Evolutionary conservation across 2,888 invertebrate species (phyloP), one percentile per base, ranked within the genome.

Genomic region (Clistopyga incitator): DNA sequence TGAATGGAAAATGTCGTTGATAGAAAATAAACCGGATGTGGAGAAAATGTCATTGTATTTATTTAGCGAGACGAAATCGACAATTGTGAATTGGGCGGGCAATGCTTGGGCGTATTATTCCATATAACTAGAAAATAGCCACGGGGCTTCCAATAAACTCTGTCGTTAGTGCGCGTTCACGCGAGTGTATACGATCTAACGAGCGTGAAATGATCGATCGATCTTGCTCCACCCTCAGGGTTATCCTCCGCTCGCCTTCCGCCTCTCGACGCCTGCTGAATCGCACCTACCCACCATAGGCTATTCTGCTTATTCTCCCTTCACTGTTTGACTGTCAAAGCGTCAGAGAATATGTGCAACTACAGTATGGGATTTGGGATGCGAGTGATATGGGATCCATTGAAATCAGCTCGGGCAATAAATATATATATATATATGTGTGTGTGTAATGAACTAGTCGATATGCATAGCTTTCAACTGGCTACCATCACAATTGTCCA

Each of bases 171-270:
- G 20, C 74, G 61, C 74, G 61, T 68, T 59, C 50, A 29, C 75
- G 52, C 61, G 50, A 23, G 15, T 67, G 65, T 65, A 52, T 68
- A 34, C 75, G 75, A 75, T 64, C 64, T 75, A 80, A 80, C 67
- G 80, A 80, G 75, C 80, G 68, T 70, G 68, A 75, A 80, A 80
- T 75, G 74, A 68, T 68, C 75, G 59, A 61, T 75, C 80, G 80
- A 75, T 74, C 79, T 67, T 38, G 38, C 50, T 67, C 67, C 23
- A 34, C 54, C 34, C 45, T 54, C 64, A 65, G 45, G 47, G 18
- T 34, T 77, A 45, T 56, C 47, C 50, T 65, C 34, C n/a, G 10
- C 25, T 23, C 54, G 29, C n/a, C 52, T 61, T 25, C 25, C 59
- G 25, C 20, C 71, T 38, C 42, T 68, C 45, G 38, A 59, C 34